Conservation (phyloP, 2,113 vertebrate species). For the Phalacrocorax aristotelis region DNA sequence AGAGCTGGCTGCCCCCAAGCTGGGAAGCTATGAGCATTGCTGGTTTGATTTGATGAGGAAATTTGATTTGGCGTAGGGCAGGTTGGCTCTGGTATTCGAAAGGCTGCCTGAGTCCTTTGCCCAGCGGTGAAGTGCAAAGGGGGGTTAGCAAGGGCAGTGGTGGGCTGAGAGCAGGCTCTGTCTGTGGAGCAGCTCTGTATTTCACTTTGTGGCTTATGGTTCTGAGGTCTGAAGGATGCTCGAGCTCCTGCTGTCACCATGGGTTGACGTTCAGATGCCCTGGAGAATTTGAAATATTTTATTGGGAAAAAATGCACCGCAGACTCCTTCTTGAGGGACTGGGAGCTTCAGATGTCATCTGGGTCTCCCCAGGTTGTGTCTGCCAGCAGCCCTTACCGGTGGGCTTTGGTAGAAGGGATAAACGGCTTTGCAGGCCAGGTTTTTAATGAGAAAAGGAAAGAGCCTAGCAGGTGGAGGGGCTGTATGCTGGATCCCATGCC, state of each 20-base stretch:
- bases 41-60: neutral
- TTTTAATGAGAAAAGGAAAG: neutral
- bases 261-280: neutral
- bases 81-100: neutral
- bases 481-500: neutral
- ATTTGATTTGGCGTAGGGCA: neutral
- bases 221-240: neutral
- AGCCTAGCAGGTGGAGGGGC: neutral
- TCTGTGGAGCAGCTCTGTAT: fast-evolving
- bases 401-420: neutral
- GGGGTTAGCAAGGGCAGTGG: neutral
- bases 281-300: neutral
- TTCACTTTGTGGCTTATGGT: neutral
- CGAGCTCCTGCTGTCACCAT: neutral
- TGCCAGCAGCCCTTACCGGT: neutral
- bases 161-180: neutral
- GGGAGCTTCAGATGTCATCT: neutral
- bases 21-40: neutral
- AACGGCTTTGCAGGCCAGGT: neutral
- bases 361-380: neutral
- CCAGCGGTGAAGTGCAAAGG: fast-evolving
- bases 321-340: neutral
- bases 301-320: fast-evolving
- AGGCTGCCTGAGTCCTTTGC: neutral
- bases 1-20: neutral